Conservation (phyloP, 1,140 invertebrate genomes). For the Diorhabda carinulata region DNA sequence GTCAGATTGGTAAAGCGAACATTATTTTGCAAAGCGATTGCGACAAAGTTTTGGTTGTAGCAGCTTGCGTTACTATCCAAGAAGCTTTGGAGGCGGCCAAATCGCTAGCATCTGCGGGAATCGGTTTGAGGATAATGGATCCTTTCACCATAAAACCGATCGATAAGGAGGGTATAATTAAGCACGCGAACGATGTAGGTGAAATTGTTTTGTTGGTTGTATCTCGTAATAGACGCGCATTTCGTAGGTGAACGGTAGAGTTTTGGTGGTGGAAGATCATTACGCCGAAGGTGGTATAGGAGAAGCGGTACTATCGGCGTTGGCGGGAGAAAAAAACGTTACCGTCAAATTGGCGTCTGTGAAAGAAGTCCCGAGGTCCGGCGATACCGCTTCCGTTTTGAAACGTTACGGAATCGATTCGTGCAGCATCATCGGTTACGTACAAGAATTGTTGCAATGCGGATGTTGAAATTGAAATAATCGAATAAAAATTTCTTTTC, state of each 20-base stretch:
- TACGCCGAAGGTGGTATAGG: constrained; percentile 94
- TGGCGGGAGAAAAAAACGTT: constrained; percentile 69
- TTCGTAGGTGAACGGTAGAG: constrained; percentile 54
- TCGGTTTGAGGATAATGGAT: constrained; percentile 81
- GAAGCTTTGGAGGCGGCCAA: constrained; percentile 87
- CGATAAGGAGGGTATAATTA: constrained; percentile 73
- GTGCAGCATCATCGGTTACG: constrained; percentile 71
- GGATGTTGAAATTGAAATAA: constrained; percentile 39
- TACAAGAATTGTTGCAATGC: constrained; percentile 58
- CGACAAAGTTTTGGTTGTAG: constrained; percentile 84
- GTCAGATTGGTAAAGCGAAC: constrained; percentile 70
- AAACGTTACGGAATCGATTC: constrained; percentile 87
- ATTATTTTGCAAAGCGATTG: constrained; percentile 69
- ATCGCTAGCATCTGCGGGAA: constrained; percentile 62
- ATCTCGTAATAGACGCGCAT: not conserved
- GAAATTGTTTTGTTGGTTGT: not conserved
- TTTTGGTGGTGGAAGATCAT: constrained; percentile 96
- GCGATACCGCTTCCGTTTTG: constrained; percentile 77
- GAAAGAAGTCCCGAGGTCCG: constrained; percentile 84
- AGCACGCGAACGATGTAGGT: constrained; percentile 73
- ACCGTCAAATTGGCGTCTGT: constrained; percentile 85
- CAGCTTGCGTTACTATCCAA: constrained; percentile 88
- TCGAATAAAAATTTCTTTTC: too few species aligned
- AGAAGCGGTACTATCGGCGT: constrained; percentile 84
- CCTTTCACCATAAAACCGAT: constrained; percentile 95